Base-by-base conservation (phyloP, 2,797 vertebrate genomes). In the Eidolon dupreanum region DNA sequence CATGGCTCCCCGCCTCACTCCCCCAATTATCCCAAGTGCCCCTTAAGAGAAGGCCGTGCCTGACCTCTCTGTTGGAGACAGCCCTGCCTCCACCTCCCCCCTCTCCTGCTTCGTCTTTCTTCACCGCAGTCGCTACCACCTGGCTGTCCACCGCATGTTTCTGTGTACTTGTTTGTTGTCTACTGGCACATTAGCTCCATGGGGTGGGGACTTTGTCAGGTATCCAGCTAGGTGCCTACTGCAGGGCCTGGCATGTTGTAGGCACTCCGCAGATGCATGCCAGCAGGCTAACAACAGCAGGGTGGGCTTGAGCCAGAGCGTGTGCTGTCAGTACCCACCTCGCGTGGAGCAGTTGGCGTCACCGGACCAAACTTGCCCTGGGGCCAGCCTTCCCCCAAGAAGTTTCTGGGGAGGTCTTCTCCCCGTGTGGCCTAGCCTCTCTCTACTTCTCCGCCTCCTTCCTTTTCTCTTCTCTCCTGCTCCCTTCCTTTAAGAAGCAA, bases 301-400 rank as follows among this genome's bases (percentile, higher is more conserved):
- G 51, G 51, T 2, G 4, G 74, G 73, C 9, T 10, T 2, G 1
- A 9, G 49, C 2, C 0, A 1, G n/a, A 0, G 7, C 55, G 31
- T 22, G 15, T 7, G 28, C 2, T 4, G 17, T 10, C 13, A 16
- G 59, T 8, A 3, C 38, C 36, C 10, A 26, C 38, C 19, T 70
- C 2, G 5, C 13, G 11, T 2, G 5, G 33, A 75, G 59, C 9
- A 46, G 13, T 3, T 13, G 26, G 49, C 41, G 26, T 8, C 13
- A 3, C 36, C 6, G 4, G 8, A 53, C 36, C 0, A 7, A 61
- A 71, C 61, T n/a, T 9, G 57, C 19, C 36, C 55, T 15, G 49
- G 38, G 8, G 26, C 41, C 36, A 41, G n/a, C 22, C 10, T 28
- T 38, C 12, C 41, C 16, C 28, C 6, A 17, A 66, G 85, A 68